A percentile compares a stretch with the other conserved stretches of the same genome.
Conservation (phyloP, 30 jellyfish, hydroid and myxozoan genomes). For the Turritopsis rubra region DNA sequence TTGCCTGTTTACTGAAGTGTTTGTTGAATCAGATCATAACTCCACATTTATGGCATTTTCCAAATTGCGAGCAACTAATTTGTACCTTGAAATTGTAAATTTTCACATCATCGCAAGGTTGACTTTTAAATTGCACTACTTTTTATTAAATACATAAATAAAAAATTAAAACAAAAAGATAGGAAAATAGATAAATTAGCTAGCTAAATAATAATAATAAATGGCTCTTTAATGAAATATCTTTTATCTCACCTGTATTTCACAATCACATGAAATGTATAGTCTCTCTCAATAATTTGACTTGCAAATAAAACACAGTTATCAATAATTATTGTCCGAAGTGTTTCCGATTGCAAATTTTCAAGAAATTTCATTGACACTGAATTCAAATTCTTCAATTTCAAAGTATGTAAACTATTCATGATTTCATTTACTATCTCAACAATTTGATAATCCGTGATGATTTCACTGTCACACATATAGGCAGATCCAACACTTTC, state of each 20-base stretch:
- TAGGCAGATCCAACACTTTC: background rate
- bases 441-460: background rate
- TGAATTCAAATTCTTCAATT: background rate
- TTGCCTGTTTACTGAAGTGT: too few relatives aligned
- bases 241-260: background rate
- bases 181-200: too few relatives aligned
- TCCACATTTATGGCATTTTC: too few relatives aligned
- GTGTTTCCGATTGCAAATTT: background rate
- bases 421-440: background rate
- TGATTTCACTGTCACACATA: conserved; percentile 4
- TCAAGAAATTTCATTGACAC: background rate
- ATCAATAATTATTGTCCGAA: background rate
- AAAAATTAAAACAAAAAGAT: too few relatives aligned
- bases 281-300: background rate
- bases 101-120: too few relatives aligned
- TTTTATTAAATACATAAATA: too few relatives aligned
- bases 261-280: background rate
- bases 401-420: background rate
- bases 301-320: background rate
- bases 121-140: too few relatives aligned
- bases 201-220: too few relatives aligned
- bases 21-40: too few relatives aligned
- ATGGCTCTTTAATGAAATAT: background rate
- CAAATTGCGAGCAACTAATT: too few relatives aligned
- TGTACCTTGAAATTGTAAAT: too few relatives aligned